Evolutionary conservation across 2,113 vertebrate genomes (phyloP), one percentile per base, ranked within the genome.

Genomic region (Platycercus adscitus): DNA sequence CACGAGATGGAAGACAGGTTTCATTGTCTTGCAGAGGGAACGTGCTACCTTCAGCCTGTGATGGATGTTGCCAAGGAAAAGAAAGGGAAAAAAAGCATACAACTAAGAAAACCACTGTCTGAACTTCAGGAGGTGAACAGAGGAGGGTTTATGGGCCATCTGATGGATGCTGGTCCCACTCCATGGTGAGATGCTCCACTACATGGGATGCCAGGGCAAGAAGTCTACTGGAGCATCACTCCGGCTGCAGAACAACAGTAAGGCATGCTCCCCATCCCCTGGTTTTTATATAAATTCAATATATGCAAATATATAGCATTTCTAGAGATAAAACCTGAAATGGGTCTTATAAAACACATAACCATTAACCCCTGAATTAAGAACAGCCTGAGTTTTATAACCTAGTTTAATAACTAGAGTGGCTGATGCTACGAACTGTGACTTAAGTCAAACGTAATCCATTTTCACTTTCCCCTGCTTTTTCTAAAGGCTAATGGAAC

Each of bases 241-340:
- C 24, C 7, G 31, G 55, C 86, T 92, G 71, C 72, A 71, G 33
- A 20, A 33, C 17, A 17, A 64, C 16, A 78, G 60, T 50, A 66
- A 77, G 33, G 20, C 49, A 44, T 0, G 0, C 5, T 58, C 6
- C 17, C 20, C 0, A 0, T 5, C 8, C 39, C 33, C 28, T 29
- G 41, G 37, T 65, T 63, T 49, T 87, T 46, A 70, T 6, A 69
- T 20, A 33, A 65, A 84, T 64, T 44, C 11, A 5, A 15, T 19
- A 47, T 1, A 46, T 12, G 26, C 28, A 88, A 81, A 72, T 65
- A 37, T 9, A 73, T 24, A 56, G 24, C 15, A 23, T 49, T 73
- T 86, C 55, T 49, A 55, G 41, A 89, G 31, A 66, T 68, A 75
- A 88, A 85, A 88, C 11, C 53, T 46, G 70, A 76, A 88, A 63